A percentile compares a stretch with the other conserved stretches of the same genome.
Evolutionary conservation across 2,113 vertebrate species (phyloP).

Genomic region (Macquaria australasica): DNA sequence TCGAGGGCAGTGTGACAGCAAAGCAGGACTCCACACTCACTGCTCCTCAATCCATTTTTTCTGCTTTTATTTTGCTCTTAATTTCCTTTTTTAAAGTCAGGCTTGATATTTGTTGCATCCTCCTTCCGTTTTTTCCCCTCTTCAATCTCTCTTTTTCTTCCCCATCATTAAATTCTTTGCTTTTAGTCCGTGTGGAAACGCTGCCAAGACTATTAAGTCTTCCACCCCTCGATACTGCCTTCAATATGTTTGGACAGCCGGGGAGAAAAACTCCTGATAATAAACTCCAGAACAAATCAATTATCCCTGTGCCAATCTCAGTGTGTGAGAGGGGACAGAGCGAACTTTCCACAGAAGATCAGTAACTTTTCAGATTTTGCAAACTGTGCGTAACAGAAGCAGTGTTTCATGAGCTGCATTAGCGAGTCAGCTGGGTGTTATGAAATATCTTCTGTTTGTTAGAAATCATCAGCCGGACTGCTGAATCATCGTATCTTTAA

Average conservation of each 20-base stretch:
- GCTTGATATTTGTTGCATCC: neutral
- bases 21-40: neutral
- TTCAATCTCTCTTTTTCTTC: neutral
- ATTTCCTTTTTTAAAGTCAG: neutral
- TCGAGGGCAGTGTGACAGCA: neutral
- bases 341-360: neutral
- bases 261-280: slow-evolving; percentile 48
- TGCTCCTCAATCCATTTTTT: neutral
- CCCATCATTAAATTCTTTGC: neutral
- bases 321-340: neutral
- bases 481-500: slow-evolving; percentile 20
- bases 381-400: slow-evolving; percentile 14
- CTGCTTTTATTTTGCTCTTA: neutral
- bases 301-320: slow-evolving; percentile 36
- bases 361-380: slow-evolving; percentile 14
- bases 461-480: neutral
- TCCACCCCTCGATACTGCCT: neutral
- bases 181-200: neutral
- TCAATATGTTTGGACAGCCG: slow-evolving; percentile 57
- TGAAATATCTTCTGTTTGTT: neutral
- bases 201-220: slow-evolving; percentile 18
- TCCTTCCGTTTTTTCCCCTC: neutral
- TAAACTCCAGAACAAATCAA: slow-evolving; percentile 65
- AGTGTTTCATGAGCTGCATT: slow-evolving; percentile 4
- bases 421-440: slow-evolving; percentile 5